These are phyloP conservation scores for Takifugu flavidus DNA, from an alignment of 2,113 vertebrate species.

Conservation along the genomic window DNA sequence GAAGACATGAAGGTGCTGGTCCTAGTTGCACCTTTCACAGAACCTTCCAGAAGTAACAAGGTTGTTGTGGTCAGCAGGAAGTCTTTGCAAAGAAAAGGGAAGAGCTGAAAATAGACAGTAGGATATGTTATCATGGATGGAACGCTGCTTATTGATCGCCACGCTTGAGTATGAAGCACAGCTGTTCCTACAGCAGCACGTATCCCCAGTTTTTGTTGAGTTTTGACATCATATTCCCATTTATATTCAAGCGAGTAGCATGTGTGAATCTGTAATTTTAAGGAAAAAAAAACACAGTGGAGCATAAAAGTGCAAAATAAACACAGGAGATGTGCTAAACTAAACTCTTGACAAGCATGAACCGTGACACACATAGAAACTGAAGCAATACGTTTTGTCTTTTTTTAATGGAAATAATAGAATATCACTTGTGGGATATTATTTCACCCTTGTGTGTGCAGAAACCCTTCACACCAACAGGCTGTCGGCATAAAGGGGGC, in stretches of 20 bases:
- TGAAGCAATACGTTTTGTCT: too few relatives aligned
- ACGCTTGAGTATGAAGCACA: not conserved
- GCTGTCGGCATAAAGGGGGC: not conserved
- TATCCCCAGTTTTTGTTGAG: not conserved
- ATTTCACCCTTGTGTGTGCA: not conserved
- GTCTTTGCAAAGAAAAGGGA: slow-evolving; percentile 1
- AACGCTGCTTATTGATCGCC: slow-evolving; percentile 6
- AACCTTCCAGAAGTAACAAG: slow-evolving; percentile 35
- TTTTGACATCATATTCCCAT: not conserved
- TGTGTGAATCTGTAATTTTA: too few relatives aligned
- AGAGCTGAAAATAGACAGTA: not conserved
- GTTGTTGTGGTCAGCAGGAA: slow-evolving; percentile 17
- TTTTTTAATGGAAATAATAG: not conserved
- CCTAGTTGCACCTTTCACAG: slow-evolving; percentile 36
- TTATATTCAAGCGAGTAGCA: too few relatives aligned
- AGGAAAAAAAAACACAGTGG: not conserved
- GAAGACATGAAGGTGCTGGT: slow-evolving; percentile 31
- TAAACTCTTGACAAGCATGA: not conserved
- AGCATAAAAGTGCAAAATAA: not conserved
- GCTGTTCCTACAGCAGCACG: not conserved
- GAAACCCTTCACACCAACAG: not conserved
- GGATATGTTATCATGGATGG: not conserved
- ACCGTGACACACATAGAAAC: not conserved
- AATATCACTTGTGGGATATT: not conserved
- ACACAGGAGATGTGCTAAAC: too few relatives aligned